phyloP scores from a whole-genome alignment of 2,888 invertebrate genomes.

The Eumerus sabulonum region DNA sequence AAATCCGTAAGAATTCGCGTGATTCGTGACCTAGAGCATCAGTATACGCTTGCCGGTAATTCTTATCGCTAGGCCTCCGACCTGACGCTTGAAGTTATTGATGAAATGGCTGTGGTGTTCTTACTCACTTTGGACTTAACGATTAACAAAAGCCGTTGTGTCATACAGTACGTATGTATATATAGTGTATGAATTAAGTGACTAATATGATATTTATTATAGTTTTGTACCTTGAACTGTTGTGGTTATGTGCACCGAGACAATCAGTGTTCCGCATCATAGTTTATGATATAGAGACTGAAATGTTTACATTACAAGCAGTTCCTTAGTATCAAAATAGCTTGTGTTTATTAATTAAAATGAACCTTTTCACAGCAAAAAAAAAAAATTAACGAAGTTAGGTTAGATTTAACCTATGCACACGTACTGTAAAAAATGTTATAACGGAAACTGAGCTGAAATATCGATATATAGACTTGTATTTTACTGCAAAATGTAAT shows the following conservation, averaged over 20 bases:
- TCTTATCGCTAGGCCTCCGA: constrained; percentile 40
- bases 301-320: constrained; percentile 16
- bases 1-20: constrained; percentile 16
- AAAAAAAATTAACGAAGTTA: no score
- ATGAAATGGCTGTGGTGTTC: constrained; percentile 5
- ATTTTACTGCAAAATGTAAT: no score
- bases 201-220: constrained; percentile 46
- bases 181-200: constrained; percentile 17
- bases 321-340: constrained; percentile 3
- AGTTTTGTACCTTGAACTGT: constrained; percentile 48
- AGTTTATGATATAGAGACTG: neutral
- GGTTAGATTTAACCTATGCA: no score
- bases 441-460: no score
- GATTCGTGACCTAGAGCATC: constrained; percentile 25
- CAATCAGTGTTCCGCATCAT: constrained; percentile 5
- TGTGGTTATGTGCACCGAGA: neutral
- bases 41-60: constrained; percentile 14
- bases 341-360: no score
- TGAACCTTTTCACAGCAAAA: no score
- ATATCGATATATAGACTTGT: no score
- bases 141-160: constrained; percentile 15
- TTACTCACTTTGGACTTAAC: constrained; percentile 31
- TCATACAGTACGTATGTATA: no score
- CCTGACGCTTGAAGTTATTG: constrained; percentile 11
- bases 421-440: no score